Base-by-base conservation (phyloP, 1,140 invertebrate genomes). In the Microplitis mediator region DNA sequence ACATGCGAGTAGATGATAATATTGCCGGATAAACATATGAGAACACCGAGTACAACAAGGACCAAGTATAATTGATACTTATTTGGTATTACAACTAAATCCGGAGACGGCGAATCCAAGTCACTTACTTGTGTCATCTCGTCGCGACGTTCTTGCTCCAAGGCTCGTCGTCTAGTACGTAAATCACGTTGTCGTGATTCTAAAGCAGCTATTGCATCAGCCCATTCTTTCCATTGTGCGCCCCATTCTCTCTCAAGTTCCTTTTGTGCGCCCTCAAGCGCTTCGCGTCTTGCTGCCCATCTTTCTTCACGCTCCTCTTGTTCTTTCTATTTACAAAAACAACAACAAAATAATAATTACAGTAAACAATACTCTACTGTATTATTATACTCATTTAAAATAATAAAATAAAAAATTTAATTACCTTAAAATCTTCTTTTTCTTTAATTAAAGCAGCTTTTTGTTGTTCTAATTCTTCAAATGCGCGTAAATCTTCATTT, bases 101-200 rank as follows among this genome's bases (percentile, higher is more conserved):
- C 80, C 79, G 83, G 79, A 72, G 82, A 79, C 75, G 80, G 77
- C 78, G 83, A 78, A 78, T 82, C 83, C 81, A 78, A 75, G 75
- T 85, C 85, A 87, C 86, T 87, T 87, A 87, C 86, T 87, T 87
- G 86, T 75, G 85, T 87, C 85, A 87, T 88, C 82, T 88, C 87
- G 78, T 88, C 86, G 35, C 88, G 84, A 11, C 87, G 82, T 50
- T 89, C 87, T 83, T 85, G 85, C 66, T 88, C 87, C 64, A 89
- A 79, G 36, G 81, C 39, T 36, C 86, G 82, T 16, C 85, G 80
- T 31, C 87, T 79, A 36, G 80, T 79, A 23, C 84, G 83, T n/a
- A 89, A 74, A 71, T 89, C 88, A 9, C 80, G 82, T 73, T 89
- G 88, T 50, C 87, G 81, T 34, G 80, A 80, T 74, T 88, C 85